Evolutionary conservation across 2,113 vertebrate genomes (phyloP).

Genomic region (Herpetotheres cachinnans): DNA sequence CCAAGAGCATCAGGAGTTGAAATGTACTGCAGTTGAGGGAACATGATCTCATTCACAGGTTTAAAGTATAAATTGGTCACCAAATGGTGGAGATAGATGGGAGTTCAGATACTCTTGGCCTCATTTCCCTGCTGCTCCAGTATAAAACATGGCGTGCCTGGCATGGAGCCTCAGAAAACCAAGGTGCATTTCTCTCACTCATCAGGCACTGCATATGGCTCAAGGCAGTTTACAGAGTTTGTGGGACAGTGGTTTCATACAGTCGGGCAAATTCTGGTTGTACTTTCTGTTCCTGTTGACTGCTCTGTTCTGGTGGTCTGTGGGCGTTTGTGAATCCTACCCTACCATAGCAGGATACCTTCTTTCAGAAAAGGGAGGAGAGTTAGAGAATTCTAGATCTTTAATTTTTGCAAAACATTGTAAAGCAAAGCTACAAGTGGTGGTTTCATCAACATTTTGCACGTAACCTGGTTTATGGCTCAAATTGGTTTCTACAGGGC

Average conservation of each 20-base stretch:
- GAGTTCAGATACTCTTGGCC: background rate
- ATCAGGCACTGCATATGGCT: background rate
- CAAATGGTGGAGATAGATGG: background rate
- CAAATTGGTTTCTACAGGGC: background rate
- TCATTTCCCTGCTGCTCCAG: background rate
- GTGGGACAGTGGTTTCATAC: background rate
- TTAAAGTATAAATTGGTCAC: background rate
- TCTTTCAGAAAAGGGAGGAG: background rate
- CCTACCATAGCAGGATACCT: background rate
- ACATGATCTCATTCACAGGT: fast-evolving
- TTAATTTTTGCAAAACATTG: background rate
- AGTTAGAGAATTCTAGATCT: background rate
- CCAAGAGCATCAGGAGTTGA: background rate
- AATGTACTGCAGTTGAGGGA: background rate
- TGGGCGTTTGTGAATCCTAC: background rate
- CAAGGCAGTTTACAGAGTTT: background rate
- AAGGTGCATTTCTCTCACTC: background rate
- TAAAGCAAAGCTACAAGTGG: fast-evolving
- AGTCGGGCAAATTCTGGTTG: background rate
- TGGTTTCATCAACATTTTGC: background rate
- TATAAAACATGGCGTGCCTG: background rate
- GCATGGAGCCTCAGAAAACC: background rate
- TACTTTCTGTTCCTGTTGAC: background rate
- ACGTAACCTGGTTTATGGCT: background rate
- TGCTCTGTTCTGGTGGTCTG: background rate